These are phyloP conservation scores for Trididemnum miniatum DNA, from an alignment of 23 tunicate species.

Conservation along the genomic window DNA sequence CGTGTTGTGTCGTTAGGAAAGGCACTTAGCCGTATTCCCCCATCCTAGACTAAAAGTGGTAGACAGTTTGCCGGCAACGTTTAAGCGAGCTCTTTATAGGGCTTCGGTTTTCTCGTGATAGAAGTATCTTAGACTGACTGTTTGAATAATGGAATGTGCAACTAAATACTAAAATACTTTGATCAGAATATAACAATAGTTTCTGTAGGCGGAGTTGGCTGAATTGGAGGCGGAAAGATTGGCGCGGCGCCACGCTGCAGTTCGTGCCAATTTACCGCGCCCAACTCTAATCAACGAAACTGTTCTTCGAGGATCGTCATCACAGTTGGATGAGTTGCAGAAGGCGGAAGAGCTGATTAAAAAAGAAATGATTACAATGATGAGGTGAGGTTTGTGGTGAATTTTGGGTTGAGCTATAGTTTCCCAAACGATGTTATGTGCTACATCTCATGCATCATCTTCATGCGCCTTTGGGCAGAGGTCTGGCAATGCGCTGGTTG, in stretches of 20 bases:
- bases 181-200: too few relatives aligned
- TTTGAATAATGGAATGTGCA: too few relatives aligned
- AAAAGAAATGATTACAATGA: conserved; percentile 94
- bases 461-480: too few relatives aligned
- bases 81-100: too few relatives aligned
- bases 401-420: background rate
- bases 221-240: conserved; percentile 42
- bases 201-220: conserved; percentile 23
- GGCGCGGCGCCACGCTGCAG: conserved; percentile 72
- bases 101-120: background rate
- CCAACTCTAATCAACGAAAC: conserved; percentile 87
- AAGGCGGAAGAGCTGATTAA: conserved; percentile 94
- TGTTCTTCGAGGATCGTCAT: conserved; percentile 50
- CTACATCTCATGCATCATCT: too few relatives aligned
- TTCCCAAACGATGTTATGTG: too few relatives aligned
- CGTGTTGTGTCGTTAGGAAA: too few relatives aligned
- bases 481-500: too few relatives aligned
- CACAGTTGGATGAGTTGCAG: conserved; percentile 71
- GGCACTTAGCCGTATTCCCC: too few relatives aligned
- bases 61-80: too few relatives aligned
- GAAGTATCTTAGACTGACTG: background rate
- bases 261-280: conserved; percentile 75
- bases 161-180: too few relatives aligned
- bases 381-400: conserved; percentile 29
- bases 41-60: too few relatives aligned